Conservation (phyloP, 1,140 invertebrate species). For the Anastrepha obliqua region DNA sequence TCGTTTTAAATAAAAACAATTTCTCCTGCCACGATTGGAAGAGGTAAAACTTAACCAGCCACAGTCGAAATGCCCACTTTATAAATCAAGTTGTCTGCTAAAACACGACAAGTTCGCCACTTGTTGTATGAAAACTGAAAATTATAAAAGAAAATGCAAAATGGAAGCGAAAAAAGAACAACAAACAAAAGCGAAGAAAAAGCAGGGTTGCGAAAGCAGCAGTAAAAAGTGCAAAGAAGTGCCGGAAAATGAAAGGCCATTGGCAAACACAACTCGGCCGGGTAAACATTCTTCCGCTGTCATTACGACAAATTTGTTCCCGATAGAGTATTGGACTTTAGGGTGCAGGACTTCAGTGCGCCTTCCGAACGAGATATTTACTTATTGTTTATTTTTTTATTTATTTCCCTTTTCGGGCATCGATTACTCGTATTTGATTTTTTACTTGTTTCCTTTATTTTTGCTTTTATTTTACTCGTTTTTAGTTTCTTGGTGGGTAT, state of each 20-base stretch:
- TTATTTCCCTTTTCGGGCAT: neutral
- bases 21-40: no score
- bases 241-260: neutral
- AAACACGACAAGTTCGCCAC: no score
- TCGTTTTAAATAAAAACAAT: no score
- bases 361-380: neutral
- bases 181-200: neutral
- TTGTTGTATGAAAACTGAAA: no score
- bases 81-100: constrained; percentile 36
- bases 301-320: neutral
- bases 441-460: neutral
- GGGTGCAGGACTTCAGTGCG: neutral
- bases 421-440: neutral
- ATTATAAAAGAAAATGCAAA: neutral
- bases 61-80: neutral
- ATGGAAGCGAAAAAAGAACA: neutral
- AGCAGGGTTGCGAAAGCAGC: neutral
- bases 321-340: neutral
- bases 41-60: no score
- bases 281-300: neutral
- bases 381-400: neutral
- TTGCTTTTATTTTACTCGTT: neutral
- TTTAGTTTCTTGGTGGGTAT: neutral
- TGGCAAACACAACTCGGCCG: neutral
- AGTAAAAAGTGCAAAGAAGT: neutral